Evolutionary conservation across 2,888 invertebrate genomes (phyloP), one percentile per base, ranked within the genome.

Genomic region (Cylindroiulus punctatus): DNA sequence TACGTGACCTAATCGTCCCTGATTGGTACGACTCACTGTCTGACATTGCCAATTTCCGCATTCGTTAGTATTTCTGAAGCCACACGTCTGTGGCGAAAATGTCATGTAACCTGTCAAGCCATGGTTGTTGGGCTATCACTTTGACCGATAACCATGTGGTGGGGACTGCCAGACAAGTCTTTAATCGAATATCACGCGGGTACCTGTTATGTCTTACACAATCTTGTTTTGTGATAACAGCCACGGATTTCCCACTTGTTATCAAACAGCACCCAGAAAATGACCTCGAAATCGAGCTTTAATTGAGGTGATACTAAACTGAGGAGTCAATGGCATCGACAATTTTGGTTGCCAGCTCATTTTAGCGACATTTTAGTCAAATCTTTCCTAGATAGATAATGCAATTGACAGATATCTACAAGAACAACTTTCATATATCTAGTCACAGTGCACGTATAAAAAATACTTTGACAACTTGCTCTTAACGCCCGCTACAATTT

Each of bases 361-460:
- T 83, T 42, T 83, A 7, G 1, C 17, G 36, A 10, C 22, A 52
- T 84, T 84, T 84, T 10, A 44, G 47, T 44, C 30, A 44, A 84
- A 44, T 12, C 44, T 3, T 44, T 44, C 44, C 44, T 44, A 14
- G 1, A 12, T 32, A 7, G 81, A 85, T 44, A 44, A 44, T 14
- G 44, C 12, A 14, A 44, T 44, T 8, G 86, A 86, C 85, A 52
- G 85, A 81, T 82, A 85, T 44, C 12, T 12, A 44, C 44, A 36
- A 36, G 36, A 36, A 36, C 2, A 2, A 36, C 2, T 36, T 2
- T 36, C 2, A 36, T 36, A 36, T n/a, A 36, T 36, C 7, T 36
- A 7, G 36, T n/a, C n/a, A n/a, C n/a, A n/a, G n/a, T n/a, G n/a
- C n/a, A n/a, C n/a, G n/a, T n/a, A 36, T 7, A 36, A 4, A 4